phyloP scores from a whole-genome alignment of 2,797 vertebrate species.

The Heteromormyrus szaboi region DNA sequence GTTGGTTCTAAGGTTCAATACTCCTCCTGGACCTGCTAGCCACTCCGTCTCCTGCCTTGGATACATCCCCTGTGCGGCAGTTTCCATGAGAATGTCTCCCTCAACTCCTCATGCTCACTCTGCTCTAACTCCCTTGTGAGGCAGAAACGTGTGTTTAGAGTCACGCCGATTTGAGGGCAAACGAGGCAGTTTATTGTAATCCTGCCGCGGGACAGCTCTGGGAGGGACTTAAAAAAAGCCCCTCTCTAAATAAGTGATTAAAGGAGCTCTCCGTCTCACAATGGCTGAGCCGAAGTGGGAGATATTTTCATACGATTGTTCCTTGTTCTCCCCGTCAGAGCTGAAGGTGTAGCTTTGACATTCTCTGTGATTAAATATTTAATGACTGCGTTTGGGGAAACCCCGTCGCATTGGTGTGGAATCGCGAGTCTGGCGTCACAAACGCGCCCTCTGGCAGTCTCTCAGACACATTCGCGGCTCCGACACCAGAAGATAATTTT shows the following conservation, averaged over 20 bases:
- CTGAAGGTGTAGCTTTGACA: not conserved
- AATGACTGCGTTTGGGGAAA: not conserved
- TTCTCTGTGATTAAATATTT: conserved; percentile 15
- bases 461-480: not conserved
- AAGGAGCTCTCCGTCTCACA: not conserved
- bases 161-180: not conserved
- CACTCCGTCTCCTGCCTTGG: not conserved
- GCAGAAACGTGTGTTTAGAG: not conserved
- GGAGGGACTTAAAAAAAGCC: not conserved
- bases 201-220: not conserved
- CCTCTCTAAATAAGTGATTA: conserved; percentile 12
- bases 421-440: not conserved
- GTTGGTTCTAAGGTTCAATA: not conserved
- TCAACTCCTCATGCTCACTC: not conserved
- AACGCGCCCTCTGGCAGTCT: not conserved
- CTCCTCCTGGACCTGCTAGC: not conserved
- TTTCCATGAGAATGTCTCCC: not conserved
- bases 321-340: conserved; percentile 6
- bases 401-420: not conserved
- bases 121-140: not conserved
- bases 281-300: not conserved
- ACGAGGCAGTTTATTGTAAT: not conserved
- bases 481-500: not conserved
- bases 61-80: no score
- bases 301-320: not conserved